These are phyloP conservation scores for Cryptocephalus moraei DNA, from an alignment of 2,888 invertebrate genomes.

Conservation along the genomic window DNA sequence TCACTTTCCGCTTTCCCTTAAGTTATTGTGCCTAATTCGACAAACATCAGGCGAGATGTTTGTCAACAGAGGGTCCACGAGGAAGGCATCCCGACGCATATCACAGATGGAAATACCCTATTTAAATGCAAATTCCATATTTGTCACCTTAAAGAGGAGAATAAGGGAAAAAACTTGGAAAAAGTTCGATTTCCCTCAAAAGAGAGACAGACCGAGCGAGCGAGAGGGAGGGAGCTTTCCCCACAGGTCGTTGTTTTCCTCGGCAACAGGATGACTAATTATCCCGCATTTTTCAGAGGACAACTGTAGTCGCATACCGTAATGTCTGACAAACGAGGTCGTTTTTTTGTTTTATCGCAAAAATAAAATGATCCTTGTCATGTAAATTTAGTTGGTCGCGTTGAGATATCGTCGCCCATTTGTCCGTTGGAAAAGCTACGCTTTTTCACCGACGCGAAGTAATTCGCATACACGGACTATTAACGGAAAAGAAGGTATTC, in stretches of 20 bases:
- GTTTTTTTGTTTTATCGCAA: slow-evolving; percentile 16
- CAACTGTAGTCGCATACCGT: slow-evolving; percentile 21
- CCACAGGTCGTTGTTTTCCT: neutral
- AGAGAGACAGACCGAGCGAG: slow-evolving; percentile 19
- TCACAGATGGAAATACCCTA: slow-evolving; percentile 56
- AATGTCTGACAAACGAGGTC: slow-evolving; percentile 19
- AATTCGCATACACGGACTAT: neutral
- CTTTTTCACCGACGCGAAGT: neutral
- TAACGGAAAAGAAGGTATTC: neutral
- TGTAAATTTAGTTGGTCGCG: slow-evolving; percentile 10
- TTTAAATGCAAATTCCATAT: slow-evolving; percentile 59
- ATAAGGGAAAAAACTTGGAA: slow-evolving; percentile 24
- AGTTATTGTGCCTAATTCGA: neutral
- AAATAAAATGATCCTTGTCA: slow-evolving; percentile 13
- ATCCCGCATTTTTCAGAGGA: slow-evolving; percentile 29
- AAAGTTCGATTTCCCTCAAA: slow-evolving; percentile 36
- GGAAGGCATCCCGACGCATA: slow-evolving; percentile 22
- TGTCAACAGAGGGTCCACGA: slow-evolving; percentile 27
- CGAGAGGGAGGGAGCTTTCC: neutral
- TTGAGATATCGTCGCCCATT: too few relatives aligned
- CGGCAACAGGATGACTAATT: slow-evolving; percentile 30
- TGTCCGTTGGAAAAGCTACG: neutral
- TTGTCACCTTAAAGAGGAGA: slow-evolving; percentile 44
- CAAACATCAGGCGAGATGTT: slow-evolving; percentile 11
- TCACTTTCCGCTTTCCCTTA: neutral